A percentile compares a stretch with the other conserved stretches of the same genome.
These are phyloP conservation scores for Calliopum simillimum DNA, from an alignment of 2,888 invertebrate genomes.

Conservation along the genomic window DNA sequence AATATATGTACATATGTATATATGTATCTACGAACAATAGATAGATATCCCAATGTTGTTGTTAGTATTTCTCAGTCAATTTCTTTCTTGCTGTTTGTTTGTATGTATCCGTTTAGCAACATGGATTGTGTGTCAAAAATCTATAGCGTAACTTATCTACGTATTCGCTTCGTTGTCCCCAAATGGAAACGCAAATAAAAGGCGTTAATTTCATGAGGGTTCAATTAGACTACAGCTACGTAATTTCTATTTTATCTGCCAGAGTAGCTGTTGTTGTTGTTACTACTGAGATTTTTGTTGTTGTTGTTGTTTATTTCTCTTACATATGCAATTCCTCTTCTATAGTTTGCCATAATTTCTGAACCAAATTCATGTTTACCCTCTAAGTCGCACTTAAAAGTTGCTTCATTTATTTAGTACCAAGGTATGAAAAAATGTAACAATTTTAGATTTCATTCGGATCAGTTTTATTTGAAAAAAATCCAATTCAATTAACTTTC, in stretches of 20 bases:
- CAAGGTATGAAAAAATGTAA: slow-evolving; percentile 14
- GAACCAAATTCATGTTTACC: slow-evolving; percentile 14
- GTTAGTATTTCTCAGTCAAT: no score
- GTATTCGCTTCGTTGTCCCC: slow-evolving; percentile 39
- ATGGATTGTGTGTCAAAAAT: slow-evolving; percentile 55
- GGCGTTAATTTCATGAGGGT: slow-evolving; percentile 65
- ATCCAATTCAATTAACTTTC: no score
- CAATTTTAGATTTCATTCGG: not conserved
- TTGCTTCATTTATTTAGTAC: slow-evolving; percentile 5
- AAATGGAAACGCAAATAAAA: slow-evolving; percentile 59
- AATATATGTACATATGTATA: no score
- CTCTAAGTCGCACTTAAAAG: slow-evolving; percentile 1
- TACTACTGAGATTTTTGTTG: not conserved
- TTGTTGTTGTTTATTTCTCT: not conserved
- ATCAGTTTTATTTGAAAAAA: not conserved
- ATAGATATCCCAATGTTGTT: not conserved
- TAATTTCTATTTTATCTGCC: slow-evolving; percentile 1
- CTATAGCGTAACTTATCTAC: slow-evolving; percentile 39
- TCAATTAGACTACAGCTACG: slow-evolving; percentile 56
- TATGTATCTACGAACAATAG: not conserved
- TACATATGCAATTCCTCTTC: not conserved
- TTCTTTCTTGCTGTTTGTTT: no score
- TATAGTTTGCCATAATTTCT: not conserved
- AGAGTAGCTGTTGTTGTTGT: not conserved
- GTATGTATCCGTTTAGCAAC: not conserved